Evolutionary conservation across 2,888 invertebrate genomes (phyloP).

Genomic region (Mactromeris polynyma): DNA sequence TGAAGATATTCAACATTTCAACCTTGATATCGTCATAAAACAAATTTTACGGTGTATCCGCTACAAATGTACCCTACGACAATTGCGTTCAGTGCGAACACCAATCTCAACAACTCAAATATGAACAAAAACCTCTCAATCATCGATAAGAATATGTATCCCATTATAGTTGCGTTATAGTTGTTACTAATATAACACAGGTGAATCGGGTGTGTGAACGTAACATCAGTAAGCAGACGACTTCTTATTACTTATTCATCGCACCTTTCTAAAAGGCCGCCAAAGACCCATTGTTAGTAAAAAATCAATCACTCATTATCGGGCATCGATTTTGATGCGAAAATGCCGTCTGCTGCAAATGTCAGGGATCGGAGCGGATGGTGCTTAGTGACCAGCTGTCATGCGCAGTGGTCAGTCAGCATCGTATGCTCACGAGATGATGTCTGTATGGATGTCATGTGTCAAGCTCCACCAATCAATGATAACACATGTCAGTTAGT

Average conservation of each 20-base stretch:
- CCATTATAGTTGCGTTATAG: not conserved
- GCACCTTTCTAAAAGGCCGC: not conserved
- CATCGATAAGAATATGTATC: too few relatives aligned
- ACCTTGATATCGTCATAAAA: too few relatives aligned
- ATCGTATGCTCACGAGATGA: conserved; percentile 27
- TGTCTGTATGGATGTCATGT: conserved; percentile 40
- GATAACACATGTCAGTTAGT: conserved; percentile 51
- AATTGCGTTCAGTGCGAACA: not conserved
- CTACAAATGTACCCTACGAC: not conserved
- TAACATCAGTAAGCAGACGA: conserved; percentile 2
- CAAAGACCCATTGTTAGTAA: conserved; percentile 27
- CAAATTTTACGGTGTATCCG: not conserved
- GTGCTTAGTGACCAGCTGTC: conserved; percentile 44
- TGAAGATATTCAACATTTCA: too few relatives aligned
- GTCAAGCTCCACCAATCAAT: conserved; percentile 54
- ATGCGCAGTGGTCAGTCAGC: conserved; percentile 50
- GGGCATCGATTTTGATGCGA: conserved; percentile 36
- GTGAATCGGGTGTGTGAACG: not conserved
- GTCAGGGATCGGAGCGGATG: not conserved
- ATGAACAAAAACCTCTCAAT: too few relatives aligned
- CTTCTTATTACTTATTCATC: conserved; percentile 38
- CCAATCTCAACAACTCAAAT: not conserved
- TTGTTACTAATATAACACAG: conserved; percentile 5
- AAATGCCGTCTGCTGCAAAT: conserved; percentile 37
- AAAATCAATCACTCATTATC: conserved; percentile 40